These are phyloP conservation scores for Puntigrus tetrazona DNA, from an alignment of 2,113 vertebrate genomes.

Conservation along the genomic window DNA sequence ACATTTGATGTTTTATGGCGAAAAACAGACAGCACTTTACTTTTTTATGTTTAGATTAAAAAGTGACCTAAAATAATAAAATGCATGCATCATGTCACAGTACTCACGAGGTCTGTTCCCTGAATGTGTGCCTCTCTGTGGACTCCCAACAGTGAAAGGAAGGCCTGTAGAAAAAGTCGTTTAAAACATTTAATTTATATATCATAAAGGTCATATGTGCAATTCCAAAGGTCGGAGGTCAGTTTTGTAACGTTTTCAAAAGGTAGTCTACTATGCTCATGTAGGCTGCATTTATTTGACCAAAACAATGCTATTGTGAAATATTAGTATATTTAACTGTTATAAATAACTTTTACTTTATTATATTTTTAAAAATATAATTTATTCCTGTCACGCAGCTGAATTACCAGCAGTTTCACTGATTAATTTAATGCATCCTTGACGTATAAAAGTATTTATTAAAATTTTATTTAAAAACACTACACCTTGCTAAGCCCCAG, in stretches of 20 bases:
- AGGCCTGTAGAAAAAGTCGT: conserved; percentile 34
- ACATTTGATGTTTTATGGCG: not conserved
- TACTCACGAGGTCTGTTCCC: conserved; percentile 17
- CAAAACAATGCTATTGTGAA: not conserved
- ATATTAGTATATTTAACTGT: not conserved
- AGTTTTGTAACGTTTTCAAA: not conserved
- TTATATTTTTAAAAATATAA: not conserved
- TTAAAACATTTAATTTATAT: not conserved
- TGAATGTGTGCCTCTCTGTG: not conserved
- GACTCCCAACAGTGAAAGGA: conserved; percentile 30
- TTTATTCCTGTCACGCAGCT: not conserved
- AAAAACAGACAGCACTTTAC: no score
- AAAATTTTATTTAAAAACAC: not conserved
- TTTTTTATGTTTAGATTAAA: not conserved
- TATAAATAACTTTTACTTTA: not conserved
- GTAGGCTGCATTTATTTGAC: not conserved
- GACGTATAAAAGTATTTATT: not conserved
- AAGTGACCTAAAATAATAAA: not conserved
- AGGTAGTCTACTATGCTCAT: not conserved
- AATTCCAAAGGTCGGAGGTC: not conserved
- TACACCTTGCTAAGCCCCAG: not conserved
- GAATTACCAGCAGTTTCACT: not conserved
- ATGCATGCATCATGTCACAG: not conserved
- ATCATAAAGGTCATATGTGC: not conserved
- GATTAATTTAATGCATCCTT: not conserved